These are phyloP conservation scores for Pholis gunnellus DNA, from an alignment of 2,113 vertebrate genomes.

Conservation along the genomic window DNA sequence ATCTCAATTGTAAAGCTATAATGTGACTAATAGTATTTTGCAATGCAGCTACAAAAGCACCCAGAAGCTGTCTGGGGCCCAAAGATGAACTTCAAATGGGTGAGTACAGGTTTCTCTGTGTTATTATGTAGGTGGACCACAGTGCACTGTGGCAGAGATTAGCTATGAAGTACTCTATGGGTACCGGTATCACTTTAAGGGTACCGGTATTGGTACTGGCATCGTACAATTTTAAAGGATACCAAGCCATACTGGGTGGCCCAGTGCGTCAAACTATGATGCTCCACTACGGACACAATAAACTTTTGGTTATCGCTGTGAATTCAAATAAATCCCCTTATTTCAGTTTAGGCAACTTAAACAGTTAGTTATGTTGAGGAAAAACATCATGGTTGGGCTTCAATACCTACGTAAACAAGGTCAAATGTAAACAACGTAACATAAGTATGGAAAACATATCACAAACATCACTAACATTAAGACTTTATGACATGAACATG, in stretches of 20 bases:
- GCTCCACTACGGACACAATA: not conserved
- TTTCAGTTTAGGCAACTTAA: too few species aligned
- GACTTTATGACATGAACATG: not conserved
- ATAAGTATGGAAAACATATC: not conserved
- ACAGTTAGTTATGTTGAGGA: not conserved
- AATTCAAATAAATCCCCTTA: not conserved
- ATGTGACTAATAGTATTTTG: not conserved
- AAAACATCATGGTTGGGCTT: not conserved
- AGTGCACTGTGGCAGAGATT: too few species aligned
- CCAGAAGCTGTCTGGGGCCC: too few species aligned
- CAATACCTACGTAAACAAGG: not conserved
- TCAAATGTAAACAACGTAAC: not conserved
- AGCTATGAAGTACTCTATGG: too few species aligned
- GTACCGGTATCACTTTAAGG: too few species aligned
- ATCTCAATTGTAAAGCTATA: not conserved
- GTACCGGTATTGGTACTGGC: too few species aligned
- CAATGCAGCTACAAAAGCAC: not conserved
- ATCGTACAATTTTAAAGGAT: too few species aligned
- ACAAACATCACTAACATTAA: not conserved
- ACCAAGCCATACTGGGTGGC: too few species aligned
- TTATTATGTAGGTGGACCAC: too few species aligned
- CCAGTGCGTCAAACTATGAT: not conserved
- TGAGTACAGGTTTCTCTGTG: too few species aligned
- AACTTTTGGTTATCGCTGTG: not conserved
- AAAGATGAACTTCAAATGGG: too few species aligned